Evolutionary conservation across 2,113 vertebrate genomes (phyloP), one percentile per base, ranked within the genome.

Genomic region (Apodemus sylvaticus): DNA sequence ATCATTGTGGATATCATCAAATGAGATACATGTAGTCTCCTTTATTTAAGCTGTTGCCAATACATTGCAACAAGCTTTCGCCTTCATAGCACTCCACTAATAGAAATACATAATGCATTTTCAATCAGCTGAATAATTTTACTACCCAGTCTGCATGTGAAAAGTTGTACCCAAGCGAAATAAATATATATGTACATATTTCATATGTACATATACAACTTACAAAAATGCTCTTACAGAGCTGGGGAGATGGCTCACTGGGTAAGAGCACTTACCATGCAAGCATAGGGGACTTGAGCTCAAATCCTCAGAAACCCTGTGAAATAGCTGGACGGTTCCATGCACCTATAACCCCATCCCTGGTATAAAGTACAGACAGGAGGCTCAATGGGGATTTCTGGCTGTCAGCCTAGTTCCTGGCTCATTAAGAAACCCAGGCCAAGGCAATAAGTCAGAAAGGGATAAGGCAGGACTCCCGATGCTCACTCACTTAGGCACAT

Each of bases 81-180:
- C 62, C 42, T 53, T 96, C 39, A 86, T 64, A 17, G 26, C 6
- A 81, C 45, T 71, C 3, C 29, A 81, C 60, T 73, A 55, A n/a
- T 58, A 89, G 51, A 87, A 96, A 95, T 62, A 34, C 26, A 95
- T 77, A 88, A 89, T 66, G 58, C 20, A 88, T 76, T 95, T 88
- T 87, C 29, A 92, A 42, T 92, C 51, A 76, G 78, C 3, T 71
- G 48, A 96, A 89, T 22, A 64, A 19, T 76, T 64, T 16, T 78
- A 62, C 3, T 86, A 66, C 17, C 9, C 3, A 39, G 3, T 76
- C 11, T 55, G 55, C 8, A 71, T 73, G 71, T 62, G 13, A 68
- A 64, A 87, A 53, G 9, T 53, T 16, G 16, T 77, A 68, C 29
- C 39, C 39, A 78, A 89, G 22, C 17, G 73, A 86, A 45, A 58